These are phyloP conservation scores for Prinia subflava DNA, from an alignment of 2,113 vertebrate species.

Conservation along the genomic window DNA sequence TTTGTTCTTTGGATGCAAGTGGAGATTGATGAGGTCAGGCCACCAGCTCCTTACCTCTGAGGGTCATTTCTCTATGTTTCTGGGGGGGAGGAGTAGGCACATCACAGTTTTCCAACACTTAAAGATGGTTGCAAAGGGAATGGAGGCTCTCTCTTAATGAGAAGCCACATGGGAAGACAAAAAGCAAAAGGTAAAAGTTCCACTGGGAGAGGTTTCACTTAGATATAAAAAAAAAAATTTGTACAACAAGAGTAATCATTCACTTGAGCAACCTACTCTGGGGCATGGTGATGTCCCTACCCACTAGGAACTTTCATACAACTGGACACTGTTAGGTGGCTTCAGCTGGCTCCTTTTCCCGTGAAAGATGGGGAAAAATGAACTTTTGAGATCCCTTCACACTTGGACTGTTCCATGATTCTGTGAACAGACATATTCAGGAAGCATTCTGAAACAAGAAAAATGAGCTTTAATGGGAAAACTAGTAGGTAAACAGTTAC, in stretches of 20 bases:
- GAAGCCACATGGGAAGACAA: neutral
- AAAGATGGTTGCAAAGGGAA: neutral
- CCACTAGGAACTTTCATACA: neutral
- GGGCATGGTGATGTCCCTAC: rapidly evolving
- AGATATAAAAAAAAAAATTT: neutral
- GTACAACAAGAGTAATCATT: neutral
- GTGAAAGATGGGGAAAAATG: neutral
- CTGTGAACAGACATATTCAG: neutral
- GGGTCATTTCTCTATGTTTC: neutral
- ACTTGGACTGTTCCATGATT: neutral
- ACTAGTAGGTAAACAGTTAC: neutral
- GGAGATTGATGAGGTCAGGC: neutral
- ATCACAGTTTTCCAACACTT: neutral
- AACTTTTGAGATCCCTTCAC: neutral
- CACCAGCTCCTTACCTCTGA: neutral
- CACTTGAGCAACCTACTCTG: neutral
- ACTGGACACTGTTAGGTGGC: neutral
- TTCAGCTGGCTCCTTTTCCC: neutral
- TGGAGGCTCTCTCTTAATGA: neutral
- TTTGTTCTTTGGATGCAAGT: neutral
- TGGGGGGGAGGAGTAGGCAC: no score
- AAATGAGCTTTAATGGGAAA: neutral
- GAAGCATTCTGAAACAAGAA: neutral
- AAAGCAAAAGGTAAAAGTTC: neutral
- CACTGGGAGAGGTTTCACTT: neutral